Percentiles rank a stretch among this genome's conserved stretches.
These are phyloP conservation scores for Sus scrofa DNA, from an alignment of 2,113 vertebrate species.

Conservation along the genomic window DNA sequence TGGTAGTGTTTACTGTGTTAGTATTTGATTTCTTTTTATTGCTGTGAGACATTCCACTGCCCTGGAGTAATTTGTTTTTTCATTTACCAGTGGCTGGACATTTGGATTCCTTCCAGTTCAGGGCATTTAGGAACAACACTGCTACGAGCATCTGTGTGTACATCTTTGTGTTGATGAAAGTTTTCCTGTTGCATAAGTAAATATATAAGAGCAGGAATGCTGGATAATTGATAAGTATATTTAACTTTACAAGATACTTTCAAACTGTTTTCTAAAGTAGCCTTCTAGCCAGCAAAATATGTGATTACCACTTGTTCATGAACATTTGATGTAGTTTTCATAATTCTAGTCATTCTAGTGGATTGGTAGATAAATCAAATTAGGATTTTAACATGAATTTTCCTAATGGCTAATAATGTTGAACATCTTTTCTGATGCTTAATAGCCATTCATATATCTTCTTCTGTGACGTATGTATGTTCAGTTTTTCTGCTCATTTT, in stretches of 20 bases:
- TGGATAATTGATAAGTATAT: background rate
- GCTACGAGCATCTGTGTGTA: background rate
- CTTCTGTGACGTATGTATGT: background rate
- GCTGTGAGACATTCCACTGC: background rate
- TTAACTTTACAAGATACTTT: too few relatives aligned
- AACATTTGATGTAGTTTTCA: background rate
- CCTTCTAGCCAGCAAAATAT: background rate
- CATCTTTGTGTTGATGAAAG: background rate
- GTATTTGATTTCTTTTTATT: background rate
- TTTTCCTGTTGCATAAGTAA: background rate
- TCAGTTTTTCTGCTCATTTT: background rate
- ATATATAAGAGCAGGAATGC: background rate
- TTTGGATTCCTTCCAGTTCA: background rate
- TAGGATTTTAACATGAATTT: background rate
- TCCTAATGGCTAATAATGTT: background rate
- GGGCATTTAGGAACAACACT: background rate
- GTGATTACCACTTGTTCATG: background rate
- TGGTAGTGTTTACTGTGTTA: background rate
- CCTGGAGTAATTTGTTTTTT: background rate
- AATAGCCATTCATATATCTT: background rate
- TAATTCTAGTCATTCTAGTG: background rate
- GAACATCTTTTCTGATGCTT: background rate
- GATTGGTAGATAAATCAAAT: background rate
- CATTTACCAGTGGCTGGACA: background rate
- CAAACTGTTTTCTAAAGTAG: background rate